phyloP scores from a whole-genome alignment of 2,888 invertebrate species.

The Eulithis testata region DNA sequence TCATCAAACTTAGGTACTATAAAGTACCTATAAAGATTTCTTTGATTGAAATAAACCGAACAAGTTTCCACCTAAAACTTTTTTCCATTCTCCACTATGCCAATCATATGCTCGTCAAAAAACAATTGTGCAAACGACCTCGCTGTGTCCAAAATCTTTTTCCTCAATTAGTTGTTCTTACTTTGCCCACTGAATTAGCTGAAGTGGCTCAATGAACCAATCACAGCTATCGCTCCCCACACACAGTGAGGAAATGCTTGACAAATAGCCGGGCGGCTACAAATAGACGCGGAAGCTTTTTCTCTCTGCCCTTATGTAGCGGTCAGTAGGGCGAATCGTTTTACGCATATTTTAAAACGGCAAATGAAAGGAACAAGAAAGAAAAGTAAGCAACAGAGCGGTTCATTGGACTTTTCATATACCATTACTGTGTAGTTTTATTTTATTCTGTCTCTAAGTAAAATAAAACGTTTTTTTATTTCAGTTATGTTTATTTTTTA shows the following conservation, averaged over 20 bases:
- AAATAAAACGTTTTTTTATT: too few species aligned
- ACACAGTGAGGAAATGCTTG: constrained; percentile 15
- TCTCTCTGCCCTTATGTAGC: constrained; percentile 6
- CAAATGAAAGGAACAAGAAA: background rate
- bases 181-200: background rate
- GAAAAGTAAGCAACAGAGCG: too few species aligned
- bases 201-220: background rate
- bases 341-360: background rate
- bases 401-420: too few species aligned
- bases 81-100: too few species aligned
- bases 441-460: too few species aligned
- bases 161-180: constrained; percentile 3
- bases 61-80: too few species aligned
- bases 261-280: constrained; percentile 21
- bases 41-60: too few species aligned
- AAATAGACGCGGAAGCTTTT: constrained; percentile 30
- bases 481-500: too few species aligned
- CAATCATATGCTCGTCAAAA: background rate
- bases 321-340: constrained; percentile 2
- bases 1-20: too few species aligned
- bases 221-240: background rate
- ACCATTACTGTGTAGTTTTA: too few species aligned
- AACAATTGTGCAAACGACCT: background rate
- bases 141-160: background rate
- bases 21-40: too few species aligned